Conservation (phyloP, 1,140 invertebrate genomes). For the Mamestra configurata region DNA sequence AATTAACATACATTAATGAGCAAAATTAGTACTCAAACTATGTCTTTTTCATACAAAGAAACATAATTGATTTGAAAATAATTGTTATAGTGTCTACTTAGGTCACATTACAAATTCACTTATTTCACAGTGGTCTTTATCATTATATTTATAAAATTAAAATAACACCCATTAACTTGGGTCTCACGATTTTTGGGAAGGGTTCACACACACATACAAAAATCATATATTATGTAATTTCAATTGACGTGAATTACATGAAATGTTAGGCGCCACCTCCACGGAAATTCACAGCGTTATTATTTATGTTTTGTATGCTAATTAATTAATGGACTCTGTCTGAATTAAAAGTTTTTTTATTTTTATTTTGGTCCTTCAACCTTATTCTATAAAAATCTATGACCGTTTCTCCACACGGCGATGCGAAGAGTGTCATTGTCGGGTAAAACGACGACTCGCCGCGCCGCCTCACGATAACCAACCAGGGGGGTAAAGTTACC, state of each 20-base stretch:
- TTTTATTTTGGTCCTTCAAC: too few species aligned
- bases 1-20: slow-evolving; percentile 32
- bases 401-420: too few species aligned
- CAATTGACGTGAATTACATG: slow-evolving; percentile 1
- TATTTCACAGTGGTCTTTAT: slow-evolving; percentile 11
- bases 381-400: too few species aligned
- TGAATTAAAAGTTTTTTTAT: too few species aligned
- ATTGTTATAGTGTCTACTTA: slow-evolving; percentile 20
- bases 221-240: slow-evolving; percentile 32
- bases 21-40: slow-evolving; percentile 11
- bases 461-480: too few species aligned
- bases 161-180: background rate
- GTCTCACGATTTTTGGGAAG: background rate
- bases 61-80: slow-evolving; percentile 31
- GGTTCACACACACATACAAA: background rate
- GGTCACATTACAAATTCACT: slow-evolving; percentile 5
- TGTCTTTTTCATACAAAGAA: slow-evolving; percentile 23
- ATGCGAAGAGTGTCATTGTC: too few species aligned
- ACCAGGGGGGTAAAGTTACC: too few species aligned
- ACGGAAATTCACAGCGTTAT: too few species aligned
- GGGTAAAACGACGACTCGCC: too few species aligned
- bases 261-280: too few species aligned
- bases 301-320: too few species aligned
- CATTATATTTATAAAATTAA: background rate
- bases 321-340: too few species aligned